Percentiles rank a stretch among this genome's conserved stretches.
These are phyloP conservation scores for Pyrocephalus nanus DNA, from an alignment of 2,797 vertebrate genomes.

Conservation along the genomic window DNA sequence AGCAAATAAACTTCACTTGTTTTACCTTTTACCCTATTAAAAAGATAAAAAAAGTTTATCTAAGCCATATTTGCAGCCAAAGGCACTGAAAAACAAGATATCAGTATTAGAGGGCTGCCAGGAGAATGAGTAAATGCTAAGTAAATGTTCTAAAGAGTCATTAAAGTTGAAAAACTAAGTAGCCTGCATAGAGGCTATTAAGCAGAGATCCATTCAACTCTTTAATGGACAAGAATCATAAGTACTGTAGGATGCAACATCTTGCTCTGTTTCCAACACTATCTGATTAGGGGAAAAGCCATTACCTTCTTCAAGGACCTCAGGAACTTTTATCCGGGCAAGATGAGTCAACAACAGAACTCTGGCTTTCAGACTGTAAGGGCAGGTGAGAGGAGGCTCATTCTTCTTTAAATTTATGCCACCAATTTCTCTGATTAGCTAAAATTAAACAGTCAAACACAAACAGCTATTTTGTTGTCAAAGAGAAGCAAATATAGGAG, in stretches of 20 bases:
- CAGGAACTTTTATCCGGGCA: slow-evolving; percentile 93
- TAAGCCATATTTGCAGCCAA: not conserved
- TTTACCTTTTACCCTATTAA: not conserved
- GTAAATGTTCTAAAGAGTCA: not conserved
- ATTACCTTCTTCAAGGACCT: slow-evolving; percentile 93
- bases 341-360: slow-evolving; percentile 92
- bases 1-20: not conserved
- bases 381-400: slow-evolving; percentile 96
- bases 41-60: not conserved
- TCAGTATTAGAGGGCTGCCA: not conserved
- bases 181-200: not conserved
- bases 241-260: not conserved
- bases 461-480: not conserved
- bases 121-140: not conserved
- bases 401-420: slow-evolving; percentile 99
- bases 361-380: slow-evolving; percentile 96
- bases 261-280: not conserved
- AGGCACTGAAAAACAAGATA: not conserved
- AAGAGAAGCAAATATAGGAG: not conserved
- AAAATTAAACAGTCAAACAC: slow-evolving; percentile 52
- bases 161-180: slow-evolving; percentile 18
- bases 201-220: not conserved
- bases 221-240: not conserved
- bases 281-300: not conserved
- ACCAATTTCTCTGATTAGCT: slow-evolving; percentile 97